Base-by-base conservation (phyloP, 2,797 vertebrate species). In the Propithecus perrieri region DNA sequence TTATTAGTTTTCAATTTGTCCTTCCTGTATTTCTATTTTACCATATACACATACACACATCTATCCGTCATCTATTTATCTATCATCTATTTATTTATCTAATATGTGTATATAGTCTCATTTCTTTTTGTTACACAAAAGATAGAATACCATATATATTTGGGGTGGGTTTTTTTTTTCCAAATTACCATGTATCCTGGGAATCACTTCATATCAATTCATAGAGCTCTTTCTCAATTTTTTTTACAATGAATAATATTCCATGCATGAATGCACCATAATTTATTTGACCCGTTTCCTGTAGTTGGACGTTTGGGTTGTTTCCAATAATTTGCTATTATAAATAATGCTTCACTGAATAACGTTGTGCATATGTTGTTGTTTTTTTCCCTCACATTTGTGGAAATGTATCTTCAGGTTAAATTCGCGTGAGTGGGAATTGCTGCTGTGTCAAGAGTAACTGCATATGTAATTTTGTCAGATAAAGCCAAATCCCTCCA, bases 251-350 rank as follows among this genome's bases (percentile, higher is more conserved):
- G 9, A 86, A 33, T 80, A 85, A 7, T 59, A 76, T 63, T 94
- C 17, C 53, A 57, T 57, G 8, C 79, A 41, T 83, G 67, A 94
- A 76, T 65, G 38, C 5, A 48, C 11, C 28, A 28, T 57, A 55
- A 76, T 89, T 86, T 69, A 86, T 89, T 85, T 38, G 30, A 85
- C 12, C 46, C 57, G 30, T 50, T 84, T 87, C 43, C 43, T 41
- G n/a, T 72, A 13, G 35, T 12, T 71, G 75, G 63, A n/a, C 75
- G 84, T 83, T 74, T 94, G 61, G 69, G 38, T 48, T 91, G 20
- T 87, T 84, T 87, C 48, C 35, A 93, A 43, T 79, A 88, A 38
- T 80, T 91, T 74, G 41, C 22, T 65, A 33, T 95, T 59, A 88
- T n/a, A 88, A 72, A 85, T 59, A 91, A 38, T 72, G 55, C 3